Conservation (phyloP, 2,797 vertebrate species). For the Enteromius trimaculatus region DNA sequence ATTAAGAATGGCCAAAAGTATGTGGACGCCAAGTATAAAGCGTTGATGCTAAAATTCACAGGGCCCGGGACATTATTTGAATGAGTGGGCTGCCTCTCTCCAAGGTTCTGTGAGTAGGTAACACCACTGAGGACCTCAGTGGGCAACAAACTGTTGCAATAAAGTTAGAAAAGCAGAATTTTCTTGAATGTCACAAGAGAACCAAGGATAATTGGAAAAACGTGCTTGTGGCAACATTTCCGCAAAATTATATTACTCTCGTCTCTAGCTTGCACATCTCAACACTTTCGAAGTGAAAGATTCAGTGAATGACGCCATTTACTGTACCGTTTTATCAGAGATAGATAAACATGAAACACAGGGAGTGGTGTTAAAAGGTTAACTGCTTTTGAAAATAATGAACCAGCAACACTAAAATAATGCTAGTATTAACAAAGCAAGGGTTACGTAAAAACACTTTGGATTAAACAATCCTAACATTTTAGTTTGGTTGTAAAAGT, state of each 20-base stretch:
- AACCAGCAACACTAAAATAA: not conserved
- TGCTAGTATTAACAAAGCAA: not conserved
- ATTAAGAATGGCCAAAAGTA: not conserved
- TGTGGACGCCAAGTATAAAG: not conserved
- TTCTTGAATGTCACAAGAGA: not conserved
- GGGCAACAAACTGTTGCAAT: not conserved
- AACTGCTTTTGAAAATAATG: not conserved
- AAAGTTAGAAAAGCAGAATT: not conserved
- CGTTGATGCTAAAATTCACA: too few relatives aligned
- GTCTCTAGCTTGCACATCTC: not conserved
- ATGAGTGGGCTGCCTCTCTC: not conserved
- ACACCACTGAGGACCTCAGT: not conserved
- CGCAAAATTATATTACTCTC: not conserved
- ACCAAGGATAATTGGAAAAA: not conserved
- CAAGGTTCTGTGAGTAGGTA: not conserved
- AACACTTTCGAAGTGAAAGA: not conserved
- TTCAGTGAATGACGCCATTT: not conserved
- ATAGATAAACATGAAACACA: not conserved
- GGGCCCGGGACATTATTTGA: not conserved
- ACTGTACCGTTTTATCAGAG: not conserved
- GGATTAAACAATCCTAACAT: not conserved
- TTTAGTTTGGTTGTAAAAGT: not conserved
- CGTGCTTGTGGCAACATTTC: not conserved
- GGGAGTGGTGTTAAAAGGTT: not conserved
- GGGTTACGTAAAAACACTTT: not conserved